A percentile compares a stretch with the other conserved stretches of the same genome.
Evolutionary conservation across 2,113 vertebrate species (phyloP).

Genomic region (Notiomystis cincta): DNA sequence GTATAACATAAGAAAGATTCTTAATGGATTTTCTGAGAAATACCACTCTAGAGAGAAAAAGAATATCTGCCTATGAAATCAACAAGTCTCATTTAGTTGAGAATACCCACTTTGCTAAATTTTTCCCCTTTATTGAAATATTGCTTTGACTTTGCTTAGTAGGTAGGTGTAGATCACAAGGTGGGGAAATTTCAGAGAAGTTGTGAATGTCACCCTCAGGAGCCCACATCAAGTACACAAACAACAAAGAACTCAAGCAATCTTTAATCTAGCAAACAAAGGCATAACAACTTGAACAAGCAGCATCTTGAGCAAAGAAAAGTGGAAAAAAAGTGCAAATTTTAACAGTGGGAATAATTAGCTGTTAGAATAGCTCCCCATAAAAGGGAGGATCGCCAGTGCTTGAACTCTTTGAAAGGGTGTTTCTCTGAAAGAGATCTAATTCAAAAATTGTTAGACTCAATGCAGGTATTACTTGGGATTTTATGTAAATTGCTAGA

Average conservation of each 20-base stretch:
- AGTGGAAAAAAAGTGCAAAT: not conserved
- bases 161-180: not conserved
- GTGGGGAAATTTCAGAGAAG: not conserved
- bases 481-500: not conserved
- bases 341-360: not conserved
- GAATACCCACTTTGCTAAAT: not conserved
- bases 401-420: not conserved
- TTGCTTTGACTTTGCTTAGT: not conserved
- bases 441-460: not conserved
- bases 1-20: not conserved
- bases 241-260: not conserved
- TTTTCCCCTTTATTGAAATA: not conserved
- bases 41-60: not conserved
- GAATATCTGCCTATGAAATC: not conserved
- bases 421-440: not conserved
- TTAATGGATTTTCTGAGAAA: not conserved
- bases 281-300: not conserved
- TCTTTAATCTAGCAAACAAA: constrained; percentile 11
- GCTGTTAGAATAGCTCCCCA: not conserved
- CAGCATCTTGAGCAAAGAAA: not conserved
- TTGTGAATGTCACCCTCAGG: not conserved
- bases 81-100: not conserved
- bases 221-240: not conserved
- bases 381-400: not conserved
- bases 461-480: not conserved